phyloP scores from a whole-genome alignment of 2,113 vertebrate genomes.

The Calonectris borealis region DNA sequence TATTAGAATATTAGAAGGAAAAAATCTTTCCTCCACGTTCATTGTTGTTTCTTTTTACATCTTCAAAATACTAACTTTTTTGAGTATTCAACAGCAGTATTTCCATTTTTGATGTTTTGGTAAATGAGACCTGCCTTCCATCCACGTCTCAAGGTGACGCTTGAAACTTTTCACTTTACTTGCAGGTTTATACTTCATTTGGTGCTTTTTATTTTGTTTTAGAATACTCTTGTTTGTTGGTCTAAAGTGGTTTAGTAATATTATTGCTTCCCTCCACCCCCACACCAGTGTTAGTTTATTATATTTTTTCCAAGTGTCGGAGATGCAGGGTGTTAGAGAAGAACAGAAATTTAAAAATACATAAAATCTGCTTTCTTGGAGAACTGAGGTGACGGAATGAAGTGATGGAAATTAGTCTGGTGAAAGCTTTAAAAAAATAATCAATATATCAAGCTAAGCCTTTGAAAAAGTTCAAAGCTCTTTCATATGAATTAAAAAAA shows the following conservation, averaged over 20 bases:
- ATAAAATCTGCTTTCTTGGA: neutral
- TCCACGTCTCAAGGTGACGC: neutral
- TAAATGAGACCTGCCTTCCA: neutral
- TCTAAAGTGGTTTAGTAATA: neutral
- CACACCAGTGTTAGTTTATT: neutral
- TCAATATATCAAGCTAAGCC: slow-evolving; percentile 5
- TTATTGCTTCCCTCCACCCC: neutral
- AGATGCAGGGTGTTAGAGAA: slow-evolving; percentile 3
- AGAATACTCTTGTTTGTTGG: neutral
- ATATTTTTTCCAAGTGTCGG: neutral
- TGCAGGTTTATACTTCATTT: neutral
- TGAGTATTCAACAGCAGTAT: neutral
- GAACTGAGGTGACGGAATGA: neutral
- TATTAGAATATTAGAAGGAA: neutral
- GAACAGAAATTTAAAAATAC: slow-evolving; percentile 19
- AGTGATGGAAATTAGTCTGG: neutral
- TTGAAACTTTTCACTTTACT: neutral
- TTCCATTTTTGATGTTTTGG: neutral
- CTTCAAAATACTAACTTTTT: neutral
- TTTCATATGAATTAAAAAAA: neutral
- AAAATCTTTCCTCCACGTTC: neutral
- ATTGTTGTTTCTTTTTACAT: neutral
- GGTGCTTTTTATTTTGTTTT: neutral
- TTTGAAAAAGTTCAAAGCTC: slow-evolving; percentile 36
- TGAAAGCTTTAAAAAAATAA: slow-evolving; percentile 13